These are phyloP conservation scores for Drosophila greeni DNA, from an alignment of 2,888 invertebrate species.

Conservation along the genomic window DNA sequence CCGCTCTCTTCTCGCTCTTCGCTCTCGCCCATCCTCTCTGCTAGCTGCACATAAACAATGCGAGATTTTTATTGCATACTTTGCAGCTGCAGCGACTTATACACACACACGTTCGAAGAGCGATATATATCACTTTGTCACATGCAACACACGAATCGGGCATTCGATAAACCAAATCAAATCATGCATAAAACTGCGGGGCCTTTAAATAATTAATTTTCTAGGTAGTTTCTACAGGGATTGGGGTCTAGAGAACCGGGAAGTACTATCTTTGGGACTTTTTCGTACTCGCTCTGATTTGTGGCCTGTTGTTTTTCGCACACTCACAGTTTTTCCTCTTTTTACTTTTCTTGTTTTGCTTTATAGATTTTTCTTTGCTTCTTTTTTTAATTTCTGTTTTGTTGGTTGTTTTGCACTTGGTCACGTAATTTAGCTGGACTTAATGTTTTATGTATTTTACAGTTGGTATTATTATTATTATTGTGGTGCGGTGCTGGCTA, in stretches of 20 bases:
- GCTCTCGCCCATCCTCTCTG: constrained; percentile 1
- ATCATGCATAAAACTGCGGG: constrained; percentile 57
- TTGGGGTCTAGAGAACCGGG: constrained; percentile 1
- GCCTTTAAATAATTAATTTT: neutral
- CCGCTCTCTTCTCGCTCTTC: constrained; percentile 5
- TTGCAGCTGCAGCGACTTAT: constrained; percentile 66
- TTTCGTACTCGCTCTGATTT: constrained; percentile 45
- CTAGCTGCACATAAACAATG: constrained; percentile 68
- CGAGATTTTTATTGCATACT: constrained; percentile 72
- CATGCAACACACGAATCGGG: constrained; percentile 58
- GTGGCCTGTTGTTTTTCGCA: constrained; percentile 41
- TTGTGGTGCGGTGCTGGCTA: constrained; percentile 39
- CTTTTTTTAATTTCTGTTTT: neutral
- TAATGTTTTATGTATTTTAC: constrained; percentile 45
- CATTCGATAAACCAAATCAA: constrained; percentile 45
- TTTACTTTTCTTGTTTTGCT: constrained; percentile 33
- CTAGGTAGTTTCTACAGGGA: neutral
- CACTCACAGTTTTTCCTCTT: constrained; percentile 24
- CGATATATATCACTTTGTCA: constrained; percentile 61
- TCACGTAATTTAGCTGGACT: constrained; percentile 30
- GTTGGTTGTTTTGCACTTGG: constrained; percentile 21
- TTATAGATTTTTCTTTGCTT: constrained; percentile 24
- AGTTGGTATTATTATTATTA: constrained; percentile 34
- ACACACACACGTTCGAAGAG: constrained; percentile 27
- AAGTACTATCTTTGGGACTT: neutral